Conservation (phyloP, 2,113 vertebrate species). For the Semnornis frantzii region DNA sequence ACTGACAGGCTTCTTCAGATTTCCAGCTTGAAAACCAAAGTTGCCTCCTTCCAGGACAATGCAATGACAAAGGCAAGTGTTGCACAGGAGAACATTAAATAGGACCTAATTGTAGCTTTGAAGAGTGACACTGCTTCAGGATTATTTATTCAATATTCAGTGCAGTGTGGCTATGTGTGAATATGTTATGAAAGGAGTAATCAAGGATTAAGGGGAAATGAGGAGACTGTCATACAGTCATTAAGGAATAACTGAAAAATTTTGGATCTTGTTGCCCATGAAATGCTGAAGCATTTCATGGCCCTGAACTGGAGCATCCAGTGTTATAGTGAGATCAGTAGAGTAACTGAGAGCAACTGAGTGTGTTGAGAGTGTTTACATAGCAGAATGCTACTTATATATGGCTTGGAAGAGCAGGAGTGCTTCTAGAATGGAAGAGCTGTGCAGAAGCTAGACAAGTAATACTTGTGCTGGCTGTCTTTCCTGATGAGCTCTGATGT, state of each 20-base stretch:
- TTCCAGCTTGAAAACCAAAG: neutral
- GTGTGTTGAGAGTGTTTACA: neutral
- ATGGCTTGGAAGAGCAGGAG: neutral
- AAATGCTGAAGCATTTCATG: constrained; percentile 1
- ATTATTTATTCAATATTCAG: neutral
- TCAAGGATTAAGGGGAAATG: neutral
- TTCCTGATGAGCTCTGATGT: neutral
- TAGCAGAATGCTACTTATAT: neutral
- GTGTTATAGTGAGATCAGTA: neutral
- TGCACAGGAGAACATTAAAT: neutral
- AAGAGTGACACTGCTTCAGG: neutral
- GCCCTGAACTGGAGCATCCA: neutral
- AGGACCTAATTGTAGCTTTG: neutral
- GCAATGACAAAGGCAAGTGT: neutral
- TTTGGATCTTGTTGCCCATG: neutral
- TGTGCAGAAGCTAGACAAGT: neutral
- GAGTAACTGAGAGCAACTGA: neutral
- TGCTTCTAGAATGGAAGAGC: neutral
- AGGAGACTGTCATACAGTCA: neutral
- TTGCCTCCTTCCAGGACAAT: neutral
- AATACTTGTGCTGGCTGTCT: neutral
- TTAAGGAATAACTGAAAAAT: neutral
- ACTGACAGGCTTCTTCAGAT: neutral
- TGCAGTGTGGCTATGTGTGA: neutral
- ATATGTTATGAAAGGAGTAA: neutral